These are phyloP conservation scores for Rutilus rutilus DNA, from an alignment of 2,113 vertebrate genomes.

Conservation along the genomic window DNA sequence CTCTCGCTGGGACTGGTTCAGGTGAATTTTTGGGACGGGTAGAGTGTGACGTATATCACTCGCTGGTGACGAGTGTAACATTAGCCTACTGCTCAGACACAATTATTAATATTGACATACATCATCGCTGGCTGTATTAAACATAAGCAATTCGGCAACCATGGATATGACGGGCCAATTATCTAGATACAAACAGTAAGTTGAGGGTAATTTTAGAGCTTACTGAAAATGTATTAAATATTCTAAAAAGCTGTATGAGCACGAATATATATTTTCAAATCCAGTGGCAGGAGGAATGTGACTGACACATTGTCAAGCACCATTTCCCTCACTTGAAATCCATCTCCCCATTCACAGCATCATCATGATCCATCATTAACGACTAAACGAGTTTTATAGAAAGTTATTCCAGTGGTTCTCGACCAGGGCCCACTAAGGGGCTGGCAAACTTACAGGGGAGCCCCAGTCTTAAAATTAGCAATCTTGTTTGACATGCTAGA, in stretches of 20 bases:
- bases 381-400: neutral
- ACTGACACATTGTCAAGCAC: neutral
- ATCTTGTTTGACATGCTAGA: neutral
- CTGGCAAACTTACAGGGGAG: neutral
- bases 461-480: neutral
- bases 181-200: neutral
- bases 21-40: slow-evolving; percentile 10
- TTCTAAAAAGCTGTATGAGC: no score
- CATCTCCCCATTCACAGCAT: neutral
- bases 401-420: no score
- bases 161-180: neutral
- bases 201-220: neutral
- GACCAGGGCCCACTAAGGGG: neutral
- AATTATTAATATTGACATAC: slow-evolving; percentile 15
- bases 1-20: neutral
- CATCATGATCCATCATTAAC: neutral
- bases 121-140: neutral
- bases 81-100: neutral
- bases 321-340: neutral
- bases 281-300: no score
- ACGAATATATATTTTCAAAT: no score
- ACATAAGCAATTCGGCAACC: neutral
- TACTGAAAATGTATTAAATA: neutral
- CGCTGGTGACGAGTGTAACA: neutral
- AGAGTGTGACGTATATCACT: neutral